phyloP scores from a whole-genome alignment of 2,797 vertebrate genomes.

The Tapera naevia region DNA sequence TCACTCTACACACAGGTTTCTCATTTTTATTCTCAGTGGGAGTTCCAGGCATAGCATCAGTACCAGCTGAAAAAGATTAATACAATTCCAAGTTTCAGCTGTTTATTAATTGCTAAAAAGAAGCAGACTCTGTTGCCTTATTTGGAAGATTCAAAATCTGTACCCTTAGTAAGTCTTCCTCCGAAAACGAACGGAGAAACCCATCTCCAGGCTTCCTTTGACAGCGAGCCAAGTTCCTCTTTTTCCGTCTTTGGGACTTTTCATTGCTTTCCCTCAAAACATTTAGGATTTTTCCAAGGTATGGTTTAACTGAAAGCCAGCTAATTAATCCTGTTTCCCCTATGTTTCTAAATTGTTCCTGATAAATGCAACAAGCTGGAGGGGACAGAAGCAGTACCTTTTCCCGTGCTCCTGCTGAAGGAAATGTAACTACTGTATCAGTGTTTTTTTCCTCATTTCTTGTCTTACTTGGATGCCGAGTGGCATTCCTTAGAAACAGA shows the following conservation, averaged over 20 bases:
- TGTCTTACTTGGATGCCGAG: background rate
- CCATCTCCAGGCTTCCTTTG: background rate
- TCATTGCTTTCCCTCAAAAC: background rate
- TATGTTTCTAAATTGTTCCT: slow-evolving; percentile 74
- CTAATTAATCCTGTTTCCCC: background rate
- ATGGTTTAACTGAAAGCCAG: background rate
- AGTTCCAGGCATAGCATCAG: background rate
- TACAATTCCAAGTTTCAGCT: background rate
- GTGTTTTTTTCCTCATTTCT: background rate
- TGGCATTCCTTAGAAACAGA: background rate
- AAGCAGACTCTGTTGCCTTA: background rate
- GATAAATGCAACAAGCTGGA: slow-evolving; percentile 84
- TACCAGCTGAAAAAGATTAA: background rate
- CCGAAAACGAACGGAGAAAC: background rate
- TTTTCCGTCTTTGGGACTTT: background rate
- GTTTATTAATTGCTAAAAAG: background rate
- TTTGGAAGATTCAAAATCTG: background rate
- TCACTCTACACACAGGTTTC: background rate
- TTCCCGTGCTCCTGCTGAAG: background rate
- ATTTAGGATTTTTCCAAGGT: background rate
- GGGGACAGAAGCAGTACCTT: slow-evolving; percentile 77
- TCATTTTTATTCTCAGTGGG: background rate
- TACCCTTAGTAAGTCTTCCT: background rate
- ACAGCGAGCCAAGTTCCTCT: background rate
- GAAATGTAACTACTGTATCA: background rate